phyloP scores from a whole-genome alignment of 2,888 invertebrate genomes.

The Exocentrus adspersus region DNA sequence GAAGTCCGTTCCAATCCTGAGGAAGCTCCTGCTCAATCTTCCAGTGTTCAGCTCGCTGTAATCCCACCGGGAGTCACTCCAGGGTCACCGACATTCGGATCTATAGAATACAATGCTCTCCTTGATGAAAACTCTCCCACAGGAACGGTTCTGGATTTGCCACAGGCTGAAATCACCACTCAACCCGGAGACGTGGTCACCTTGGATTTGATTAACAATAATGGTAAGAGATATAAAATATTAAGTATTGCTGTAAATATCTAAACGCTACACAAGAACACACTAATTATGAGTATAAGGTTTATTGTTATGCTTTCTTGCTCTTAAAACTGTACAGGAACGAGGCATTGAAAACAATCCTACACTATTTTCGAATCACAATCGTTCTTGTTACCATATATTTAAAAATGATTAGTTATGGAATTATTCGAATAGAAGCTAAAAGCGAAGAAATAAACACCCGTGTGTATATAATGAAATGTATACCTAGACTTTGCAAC shows the following conservation, averaged over 20 bases:
- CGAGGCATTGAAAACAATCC: no score
- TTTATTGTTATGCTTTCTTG: no score
- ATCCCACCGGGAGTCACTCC: slow-evolving; percentile 65
- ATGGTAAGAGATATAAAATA: slow-evolving; percentile 71
- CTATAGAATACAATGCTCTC: slow-evolving; percentile 74
- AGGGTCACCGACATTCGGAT: slow-evolving; percentile 56
- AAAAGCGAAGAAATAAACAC: background rate
- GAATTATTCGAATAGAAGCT: background rate
- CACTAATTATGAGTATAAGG: no score
- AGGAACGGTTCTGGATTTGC: slow-evolving; percentile 73
- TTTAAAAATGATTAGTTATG: no score
- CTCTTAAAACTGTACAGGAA: no score
- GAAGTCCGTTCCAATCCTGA: slow-evolving; percentile 77
- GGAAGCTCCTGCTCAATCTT: slow-evolving; percentile 76
- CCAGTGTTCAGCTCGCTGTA: slow-evolving; percentile 82
- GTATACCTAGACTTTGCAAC: background rate
- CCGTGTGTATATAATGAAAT: background rate
- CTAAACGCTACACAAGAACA: no score
- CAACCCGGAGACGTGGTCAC: slow-evolving; percentile 76
- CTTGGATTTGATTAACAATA: slow-evolving; percentile 79
- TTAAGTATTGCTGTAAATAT: no score
- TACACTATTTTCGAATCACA: no score
- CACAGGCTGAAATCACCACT: slow-evolving; percentile 55
- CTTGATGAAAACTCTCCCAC: slow-evolving; percentile 84
- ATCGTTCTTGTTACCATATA: no score